A percentile compares a stretch with the other conserved stretches of the same genome.
These are phyloP conservation scores for Mastigias papua DNA, from an alignment of 30 jellyfish, hydroid and myxozoan genomes.

Conservation along the genomic window DNA sequence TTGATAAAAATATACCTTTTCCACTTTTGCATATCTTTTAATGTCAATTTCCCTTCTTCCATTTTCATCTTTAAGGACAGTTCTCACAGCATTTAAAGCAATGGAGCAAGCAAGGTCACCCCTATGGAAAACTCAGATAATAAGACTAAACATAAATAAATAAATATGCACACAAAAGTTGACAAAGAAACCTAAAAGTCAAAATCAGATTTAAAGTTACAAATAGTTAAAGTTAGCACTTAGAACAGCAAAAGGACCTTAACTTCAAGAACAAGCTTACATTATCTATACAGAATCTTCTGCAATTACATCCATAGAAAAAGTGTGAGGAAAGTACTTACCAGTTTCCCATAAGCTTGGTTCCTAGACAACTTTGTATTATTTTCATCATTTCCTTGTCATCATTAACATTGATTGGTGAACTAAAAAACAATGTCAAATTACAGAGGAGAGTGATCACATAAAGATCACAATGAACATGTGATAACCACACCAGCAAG, in stretches of 20 bases:
- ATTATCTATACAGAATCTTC: too few species aligned
- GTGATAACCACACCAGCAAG: too few species aligned
- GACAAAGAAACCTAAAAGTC: too few species aligned
- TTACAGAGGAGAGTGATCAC: background rate
- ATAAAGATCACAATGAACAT: background rate
- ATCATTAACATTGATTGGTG: slow-evolving; percentile 88
- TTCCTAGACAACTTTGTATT: slow-evolving; percentile 91
- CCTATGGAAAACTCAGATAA: slow-evolving; percentile 30
- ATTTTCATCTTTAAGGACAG: slow-evolving; percentile 77
- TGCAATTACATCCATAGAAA: too few species aligned
- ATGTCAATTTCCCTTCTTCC: slow-evolving; percentile 93
- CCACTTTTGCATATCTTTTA: slow-evolving; percentile 94
- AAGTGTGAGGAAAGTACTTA: slow-evolving; percentile 11
- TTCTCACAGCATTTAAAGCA: slow-evolving; percentile 89
- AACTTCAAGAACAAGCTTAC: too few species aligned
- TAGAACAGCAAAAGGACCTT: too few species aligned
- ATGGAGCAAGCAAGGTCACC: slow-evolving; percentile 90
- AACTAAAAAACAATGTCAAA: slow-evolving; percentile 36
- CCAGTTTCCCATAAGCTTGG: slow-evolving; percentile 92
- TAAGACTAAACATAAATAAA: background rate
- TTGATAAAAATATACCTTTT: slow-evolving; percentile 48
- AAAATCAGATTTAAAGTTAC: too few species aligned
- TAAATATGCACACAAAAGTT: too few species aligned
- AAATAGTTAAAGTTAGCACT: too few species aligned
- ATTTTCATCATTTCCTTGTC: slow-evolving; percentile 91